Evolutionary conservation across 2,888 invertebrate species (phyloP), one percentile per base, ranked within the genome.

Genomic region (Epiblema foenella): DNA sequence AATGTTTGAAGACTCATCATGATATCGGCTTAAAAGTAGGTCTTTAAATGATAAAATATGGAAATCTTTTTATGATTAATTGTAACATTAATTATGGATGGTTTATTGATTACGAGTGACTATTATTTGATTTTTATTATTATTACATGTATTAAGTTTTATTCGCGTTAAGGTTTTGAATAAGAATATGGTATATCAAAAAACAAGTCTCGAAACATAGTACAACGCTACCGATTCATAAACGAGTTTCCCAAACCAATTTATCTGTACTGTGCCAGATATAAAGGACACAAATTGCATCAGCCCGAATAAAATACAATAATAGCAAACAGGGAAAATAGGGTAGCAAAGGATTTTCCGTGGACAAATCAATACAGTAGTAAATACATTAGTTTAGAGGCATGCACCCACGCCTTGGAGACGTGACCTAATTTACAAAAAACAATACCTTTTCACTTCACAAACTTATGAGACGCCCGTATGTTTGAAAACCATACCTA

Each of bases 381-480:
- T 71, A 71, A 71, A 71, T 67, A 71, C 71, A 71, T 71, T 71
- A 67, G 71, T 70, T 70, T 60, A 70, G 65, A 65, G 69, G 42
- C 62, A 64, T 69, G 65, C 64, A 63, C 63, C 69, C 69, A 60
- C 66, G 66, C 66, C 54, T 62, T 24, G 12, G n/a, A 49, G 37
- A 71, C 70, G 70, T 71, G 70, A 66, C 70, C 70, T 66, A 71
- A 71, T 71, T 71, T 71, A 51, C 60, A 71, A 66, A 71, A 70
- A 70, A 66, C 57, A 69, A 69, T 59, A 64, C 20, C 24, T 58
- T 64, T 69, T 58, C 51, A 42, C 39, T 69, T 59, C 7, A 42
- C 69, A 64, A 69, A 59, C 18, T 58, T 65, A 58, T 15, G 2
- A 9, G 0, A 8, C n/a, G 24, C 18, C n/a, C 1, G 18, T 2